phyloP scores from a whole-genome alignment of 1,140 invertebrate species.

The Notospermus geniculatus region DNA sequence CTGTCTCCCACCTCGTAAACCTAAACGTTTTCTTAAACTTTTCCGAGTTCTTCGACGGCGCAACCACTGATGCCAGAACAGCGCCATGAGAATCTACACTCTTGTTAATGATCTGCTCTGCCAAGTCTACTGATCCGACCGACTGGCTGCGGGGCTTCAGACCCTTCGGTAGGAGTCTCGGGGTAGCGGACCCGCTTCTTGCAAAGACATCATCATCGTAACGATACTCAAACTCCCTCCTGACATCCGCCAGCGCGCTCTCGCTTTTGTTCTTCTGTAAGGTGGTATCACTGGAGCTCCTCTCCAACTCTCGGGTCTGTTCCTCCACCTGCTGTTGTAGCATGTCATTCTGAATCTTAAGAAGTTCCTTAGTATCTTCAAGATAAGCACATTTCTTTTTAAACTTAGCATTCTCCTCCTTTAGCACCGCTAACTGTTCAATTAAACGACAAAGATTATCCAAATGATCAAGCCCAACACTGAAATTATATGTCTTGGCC shows the following conservation, averaged over 20 bases:
- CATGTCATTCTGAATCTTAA: slow-evolving; percentile 57
- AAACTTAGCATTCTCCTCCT: slow-evolving; percentile 69
- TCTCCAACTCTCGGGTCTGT: background rate
- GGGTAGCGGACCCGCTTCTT: background rate
- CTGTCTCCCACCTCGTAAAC: slow-evolving; percentile 4
- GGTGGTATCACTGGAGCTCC: background rate
- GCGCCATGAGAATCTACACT: too few relatives aligned
- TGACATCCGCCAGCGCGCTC: slow-evolving; percentile 62
- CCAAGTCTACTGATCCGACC: slow-evolving; percentile 13
- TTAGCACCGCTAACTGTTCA: slow-evolving; percentile 70
- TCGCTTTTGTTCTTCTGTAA: slow-evolving; percentile 12
- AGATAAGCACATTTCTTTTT: slow-evolving; percentile 70
- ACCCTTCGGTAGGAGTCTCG: background rate
- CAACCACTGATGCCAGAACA: too few relatives aligned
- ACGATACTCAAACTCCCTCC: slow-evolving; percentile 65
- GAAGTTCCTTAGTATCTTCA: slow-evolving; percentile 68
- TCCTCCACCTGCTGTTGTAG: slow-evolving; percentile 1
- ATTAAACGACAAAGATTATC: slow-evolving; percentile 73
- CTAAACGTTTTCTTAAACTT: slow-evolving; percentile 2
- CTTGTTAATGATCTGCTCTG: background rate
- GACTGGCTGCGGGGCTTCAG: slow-evolving; percentile 11
- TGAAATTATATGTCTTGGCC: slow-evolving; percentile 21
- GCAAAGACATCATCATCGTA: slow-evolving; percentile 1
- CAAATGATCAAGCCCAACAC: slow-evolving; percentile 68
- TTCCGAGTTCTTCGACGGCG: background rate